Base-by-base conservation (phyloP, 2,888 invertebrate species). In the Lasiommata megera region DNA sequence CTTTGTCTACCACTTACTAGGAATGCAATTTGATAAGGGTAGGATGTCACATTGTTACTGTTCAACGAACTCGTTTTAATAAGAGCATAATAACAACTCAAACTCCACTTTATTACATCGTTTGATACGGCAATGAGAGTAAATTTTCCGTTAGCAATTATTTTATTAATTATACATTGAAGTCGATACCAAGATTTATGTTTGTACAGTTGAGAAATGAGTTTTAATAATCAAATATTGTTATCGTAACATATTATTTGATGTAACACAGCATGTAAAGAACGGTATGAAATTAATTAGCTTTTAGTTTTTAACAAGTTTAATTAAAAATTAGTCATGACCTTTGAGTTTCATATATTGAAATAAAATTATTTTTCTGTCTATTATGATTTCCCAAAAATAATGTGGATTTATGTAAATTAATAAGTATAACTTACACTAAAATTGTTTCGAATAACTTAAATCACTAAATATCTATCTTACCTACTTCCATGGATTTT, bases 1-100 rank as follows among this genome's bases (percentile, higher is more conserved):
- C 2, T 3, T 23, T 23, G 23, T 23, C 23, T 5, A 23, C 23
- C 5, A 5, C 23, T 23, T 23, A 23, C 23, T 23, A 67, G 65
- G 68, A 78, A 80, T 79, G 76, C 70, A 72, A 72, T 72, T 66
- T 74, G 82, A 83, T 84, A 84, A 82, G 73, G 72, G 72, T 73
- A 72, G 74, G 72, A 76, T 69, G 68, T 69, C 62, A 66, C 67
- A 73, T 74, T 77, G 74, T 77, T 65, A 64, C 67, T 67, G 66
- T 75, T 79, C 73, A 70, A 62, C 69, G 74, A 78, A 76, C 65
- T 72, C 65, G 71, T 70, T 29, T 14, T 44, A 44, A 14, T 16
- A 29, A 8, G 16, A 29, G 11, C 46, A 46, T 46, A 44, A 9
- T 29, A 9, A 16, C 29, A 46, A 46, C 68, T 69, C n/a, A n/a